phyloP scores from a whole-genome alignment of 2,888 invertebrate genomes.

The Drosophila lutescens region DNA sequence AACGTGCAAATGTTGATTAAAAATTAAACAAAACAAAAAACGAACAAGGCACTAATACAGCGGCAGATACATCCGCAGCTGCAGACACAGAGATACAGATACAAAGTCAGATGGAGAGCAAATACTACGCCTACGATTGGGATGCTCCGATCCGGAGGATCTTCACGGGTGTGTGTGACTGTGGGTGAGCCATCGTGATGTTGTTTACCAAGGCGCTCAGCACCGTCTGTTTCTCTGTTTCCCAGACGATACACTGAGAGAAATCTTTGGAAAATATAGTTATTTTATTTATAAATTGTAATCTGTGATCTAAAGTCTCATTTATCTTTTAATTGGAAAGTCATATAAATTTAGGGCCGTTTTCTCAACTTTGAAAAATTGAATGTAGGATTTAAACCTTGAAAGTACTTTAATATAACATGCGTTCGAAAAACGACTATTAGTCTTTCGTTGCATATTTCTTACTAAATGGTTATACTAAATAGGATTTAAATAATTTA shows the following conservation, averaged over 20 bases:
- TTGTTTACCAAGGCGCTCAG: slow-evolving; percentile 71
- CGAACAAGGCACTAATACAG: slow-evolving; percentile 22
- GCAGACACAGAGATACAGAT: slow-evolving; percentile 35
- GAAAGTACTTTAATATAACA: too few species aligned
- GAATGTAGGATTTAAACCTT: too few species aligned
- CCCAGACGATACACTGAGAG: slow-evolving; percentile 38
- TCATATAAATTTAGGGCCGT: too few species aligned
- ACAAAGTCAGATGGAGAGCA: slow-evolving; percentile 32
- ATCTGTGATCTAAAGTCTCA: not conserved
- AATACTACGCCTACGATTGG: slow-evolving; percentile 65
- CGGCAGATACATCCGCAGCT: slow-evolving; percentile 12
- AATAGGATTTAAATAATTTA: too few species aligned
- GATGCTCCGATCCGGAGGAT: slow-evolving; percentile 65
- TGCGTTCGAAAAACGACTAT: too few species aligned
- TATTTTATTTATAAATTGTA: not conserved
- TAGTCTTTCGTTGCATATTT: too few species aligned
- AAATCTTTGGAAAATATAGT: not conserved
- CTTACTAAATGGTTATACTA: too few species aligned
- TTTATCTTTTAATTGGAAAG: too few species aligned
- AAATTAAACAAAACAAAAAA: slow-evolving; percentile 78
- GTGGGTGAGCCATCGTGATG: slow-evolving; percentile 52
- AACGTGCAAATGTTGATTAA: slow-evolving; percentile 80
- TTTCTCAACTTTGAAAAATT: too few species aligned
- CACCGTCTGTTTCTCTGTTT: slow-evolving; percentile 45
- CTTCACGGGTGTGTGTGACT: slow-evolving; percentile 28